phyloP scores from a whole-genome alignment of 2,797 vertebrate species.

The Liparis tanakae region DNA sequence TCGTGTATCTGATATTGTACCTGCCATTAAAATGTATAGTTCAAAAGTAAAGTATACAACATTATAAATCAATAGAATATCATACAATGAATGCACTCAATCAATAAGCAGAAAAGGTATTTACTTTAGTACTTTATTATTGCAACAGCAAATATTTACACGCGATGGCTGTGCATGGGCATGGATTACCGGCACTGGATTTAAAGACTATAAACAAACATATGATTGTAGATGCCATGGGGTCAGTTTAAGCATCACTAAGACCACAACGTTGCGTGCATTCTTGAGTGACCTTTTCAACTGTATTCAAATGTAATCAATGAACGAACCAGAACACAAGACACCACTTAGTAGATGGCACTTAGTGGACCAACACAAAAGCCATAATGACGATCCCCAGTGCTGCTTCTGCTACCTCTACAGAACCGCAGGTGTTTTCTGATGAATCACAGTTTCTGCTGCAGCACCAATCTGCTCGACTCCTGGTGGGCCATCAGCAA shows the following conservation, averaged over 20 bases:
- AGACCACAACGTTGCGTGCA: neutral
- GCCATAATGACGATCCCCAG: conserved; percentile 31
- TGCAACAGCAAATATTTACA: neutral
- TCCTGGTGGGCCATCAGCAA: conserved; percentile 47
- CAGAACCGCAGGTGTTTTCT: conserved; percentile 45
- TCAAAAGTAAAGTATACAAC: neutral
- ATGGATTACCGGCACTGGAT: neutral
- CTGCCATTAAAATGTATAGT: neutral
- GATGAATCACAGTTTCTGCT: conserved; percentile 43
- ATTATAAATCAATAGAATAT: neutral
- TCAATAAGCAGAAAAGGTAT: neutral
- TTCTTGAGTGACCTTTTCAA: neutral
- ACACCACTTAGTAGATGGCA: conserved; percentile 15
- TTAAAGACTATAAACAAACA: neutral
- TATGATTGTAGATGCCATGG: neutral
- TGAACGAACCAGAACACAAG: conserved; percentile 8
- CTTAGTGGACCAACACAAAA: conserved; percentile 7
- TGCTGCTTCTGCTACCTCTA: conserved; percentile 10
- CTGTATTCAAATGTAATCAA: neutral
- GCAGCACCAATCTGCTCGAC: conserved; percentile 38
- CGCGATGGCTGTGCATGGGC: neutral
- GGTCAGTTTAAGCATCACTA: neutral
- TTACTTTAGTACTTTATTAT: neutral
- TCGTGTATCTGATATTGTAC: neutral
- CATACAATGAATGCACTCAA: neutral